phyloP scores from a whole-genome alignment of 2,797 vertebrate species.

The Coilia nasus region DNA sequence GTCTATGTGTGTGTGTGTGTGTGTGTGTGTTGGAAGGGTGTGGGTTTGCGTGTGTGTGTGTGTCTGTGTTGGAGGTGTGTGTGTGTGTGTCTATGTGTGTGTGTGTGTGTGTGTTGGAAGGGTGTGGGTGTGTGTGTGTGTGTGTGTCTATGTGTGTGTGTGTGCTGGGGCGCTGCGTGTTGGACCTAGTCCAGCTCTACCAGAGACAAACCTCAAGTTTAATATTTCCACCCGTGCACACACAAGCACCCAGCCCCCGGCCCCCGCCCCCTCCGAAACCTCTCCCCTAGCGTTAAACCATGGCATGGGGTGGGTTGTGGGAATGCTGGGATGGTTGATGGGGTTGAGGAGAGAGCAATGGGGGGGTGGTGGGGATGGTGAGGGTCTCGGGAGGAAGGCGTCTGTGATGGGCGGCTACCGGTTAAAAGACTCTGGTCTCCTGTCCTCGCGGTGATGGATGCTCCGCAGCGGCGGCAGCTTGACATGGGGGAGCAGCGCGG shows the following conservation, averaged over 20 bases:
- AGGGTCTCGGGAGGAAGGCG: neutral
- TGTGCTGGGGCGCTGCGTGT: neutral
- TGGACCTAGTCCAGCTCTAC: slow-evolving; percentile 38
- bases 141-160: neutral
- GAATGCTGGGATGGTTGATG: too few relatives aligned
- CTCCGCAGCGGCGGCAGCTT: slow-evolving; percentile 5
- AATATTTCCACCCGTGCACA: slow-evolving; percentile 32
- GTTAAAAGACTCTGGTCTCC: slow-evolving; percentile 33
- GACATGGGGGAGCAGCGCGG: neutral
- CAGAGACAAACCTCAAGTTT: slow-evolving; percentile 41
- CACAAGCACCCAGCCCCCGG: slow-evolving; percentile 16
- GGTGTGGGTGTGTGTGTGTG: neutral
- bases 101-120: too few relatives aligned
- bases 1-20: too few relatives aligned
- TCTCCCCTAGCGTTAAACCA: slow-evolving; percentile 14
- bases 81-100: too few relatives aligned
- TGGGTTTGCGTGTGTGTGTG: too few relatives aligned
- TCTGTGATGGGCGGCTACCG: slow-evolving; percentile 42
- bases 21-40: too few relatives aligned
- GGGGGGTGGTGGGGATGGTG: neutral
- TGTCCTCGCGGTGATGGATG: slow-evolving; percentile 13
- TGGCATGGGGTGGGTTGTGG: too few relatives aligned
- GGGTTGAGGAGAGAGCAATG: too few relatives aligned
- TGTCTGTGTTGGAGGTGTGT: too few relatives aligned
- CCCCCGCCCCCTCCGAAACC: too few relatives aligned